A percentile compares a stretch with the other conserved stretches of the same genome.
These are phyloP conservation scores for Aphodius granarius DNA, from an alignment of 2,888 invertebrate species.

Conservation along the genomic window DNA sequence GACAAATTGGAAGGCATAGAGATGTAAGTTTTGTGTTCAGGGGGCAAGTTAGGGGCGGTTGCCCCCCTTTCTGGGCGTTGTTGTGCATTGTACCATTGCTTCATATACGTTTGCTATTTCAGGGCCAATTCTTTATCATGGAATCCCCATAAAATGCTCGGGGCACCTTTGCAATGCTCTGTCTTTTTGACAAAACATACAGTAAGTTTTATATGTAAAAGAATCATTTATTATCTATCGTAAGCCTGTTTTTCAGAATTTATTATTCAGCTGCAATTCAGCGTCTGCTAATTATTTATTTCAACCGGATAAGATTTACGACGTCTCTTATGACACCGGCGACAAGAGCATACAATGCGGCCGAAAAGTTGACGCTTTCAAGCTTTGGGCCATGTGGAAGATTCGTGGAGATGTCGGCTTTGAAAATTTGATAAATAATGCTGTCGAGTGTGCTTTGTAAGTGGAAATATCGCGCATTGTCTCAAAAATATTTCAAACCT, in stretches of 20 bases:
- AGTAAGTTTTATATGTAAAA: conserved; percentile 41
- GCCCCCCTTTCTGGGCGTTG: too few species aligned
- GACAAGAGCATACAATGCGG: conserved; percentile 93
- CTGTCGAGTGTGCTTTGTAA: conserved; percentile 62
- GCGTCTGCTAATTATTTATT: conserved; percentile 77
- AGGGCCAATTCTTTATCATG: conserved; percentile 79
- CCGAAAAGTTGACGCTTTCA: conserved; percentile 87
- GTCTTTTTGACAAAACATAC: conserved; percentile 65
- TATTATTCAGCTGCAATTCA: conserved; percentile 69
- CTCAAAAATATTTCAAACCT: neutral
- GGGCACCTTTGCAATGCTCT: conserved; percentile 78
- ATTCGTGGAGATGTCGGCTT: conserved; percentile 71
- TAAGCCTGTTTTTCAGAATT: conserved; percentile 45
- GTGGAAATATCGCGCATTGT: neutral
- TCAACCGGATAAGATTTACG: conserved; percentile 84
- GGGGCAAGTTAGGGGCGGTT: neutral
- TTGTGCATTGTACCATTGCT: too few species aligned
- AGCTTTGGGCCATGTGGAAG: conserved; percentile 92
- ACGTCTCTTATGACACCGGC: conserved; percentile 76
- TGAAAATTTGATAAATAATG: conserved; percentile 63
- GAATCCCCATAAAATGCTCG: conserved; percentile 87
- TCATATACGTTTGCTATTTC: conserved; percentile 40
- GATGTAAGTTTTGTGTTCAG: conserved; percentile 53
- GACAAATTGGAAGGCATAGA: conserved; percentile 65
- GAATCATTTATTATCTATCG: conserved; percentile 17